A percentile compares a stretch with the other conserved stretches of the same genome.
Evolutionary conservation across 2,797 vertebrate genomes (phyloP).

Genomic region (Spinus olivaceus): DNA sequence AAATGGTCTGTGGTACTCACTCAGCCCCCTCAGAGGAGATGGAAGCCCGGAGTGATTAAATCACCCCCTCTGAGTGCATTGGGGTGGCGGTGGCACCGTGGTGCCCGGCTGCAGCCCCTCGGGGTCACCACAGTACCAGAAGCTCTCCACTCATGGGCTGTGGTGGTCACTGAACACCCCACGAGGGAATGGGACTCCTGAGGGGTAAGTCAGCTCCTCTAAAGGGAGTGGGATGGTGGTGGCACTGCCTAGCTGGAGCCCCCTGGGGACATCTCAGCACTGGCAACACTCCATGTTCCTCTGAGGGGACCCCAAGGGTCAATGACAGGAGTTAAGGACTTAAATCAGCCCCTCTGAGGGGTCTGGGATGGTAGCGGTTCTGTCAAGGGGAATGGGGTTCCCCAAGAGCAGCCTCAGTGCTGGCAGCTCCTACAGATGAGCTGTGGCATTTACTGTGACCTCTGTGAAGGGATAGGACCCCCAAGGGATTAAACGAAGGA

Average conservation of each 20-base stretch:
- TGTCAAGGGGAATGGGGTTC: neutral
- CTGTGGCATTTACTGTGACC: neutral
- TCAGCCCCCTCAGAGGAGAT: neutral
- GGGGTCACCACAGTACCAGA: too few species aligned
- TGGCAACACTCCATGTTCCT: neutral
- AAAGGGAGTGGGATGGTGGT: neutral
- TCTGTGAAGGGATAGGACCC: neutral
- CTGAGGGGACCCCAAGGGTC: neutral
- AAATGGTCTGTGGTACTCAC: too few species aligned
- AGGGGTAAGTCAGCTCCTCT: neutral
- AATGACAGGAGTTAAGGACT: neutral
- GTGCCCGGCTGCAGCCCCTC: neutral
- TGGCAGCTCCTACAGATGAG: neutral
- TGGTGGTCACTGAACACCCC: neutral
- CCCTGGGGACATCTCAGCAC: neutral
- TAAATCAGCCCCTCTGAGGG: neutral
- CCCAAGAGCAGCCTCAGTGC: neutral
- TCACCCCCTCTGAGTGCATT: neutral
- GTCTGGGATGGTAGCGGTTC: too few species aligned
- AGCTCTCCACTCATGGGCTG: neutral
- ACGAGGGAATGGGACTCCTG: neutral
- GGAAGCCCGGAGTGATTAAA: rapidly evolving
- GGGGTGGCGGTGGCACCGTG: neutral
- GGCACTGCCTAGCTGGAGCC: neutral
- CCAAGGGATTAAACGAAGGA: neutral